Percentiles rank a stretch among this genome's conserved stretches.
Conservation (phyloP, 1,140 invertebrate genomes). For the Diprion similis region DNA sequence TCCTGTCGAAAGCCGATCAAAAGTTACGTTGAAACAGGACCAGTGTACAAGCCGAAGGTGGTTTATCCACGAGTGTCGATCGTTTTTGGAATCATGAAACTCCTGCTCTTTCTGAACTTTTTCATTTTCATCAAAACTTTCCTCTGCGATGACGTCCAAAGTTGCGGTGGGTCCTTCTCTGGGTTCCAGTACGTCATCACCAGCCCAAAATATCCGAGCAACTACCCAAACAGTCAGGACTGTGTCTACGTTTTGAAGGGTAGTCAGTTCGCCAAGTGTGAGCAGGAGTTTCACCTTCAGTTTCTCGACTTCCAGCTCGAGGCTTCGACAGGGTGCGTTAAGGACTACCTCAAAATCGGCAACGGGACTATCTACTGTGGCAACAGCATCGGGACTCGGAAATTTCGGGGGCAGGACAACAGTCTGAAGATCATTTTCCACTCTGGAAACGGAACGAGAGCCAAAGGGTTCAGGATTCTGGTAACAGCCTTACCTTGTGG, state of each 20-base stretch:
- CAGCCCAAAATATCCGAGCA: slow-evolving; percentile 61
- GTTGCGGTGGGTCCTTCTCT: slow-evolving; percentile 46
- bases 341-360: slow-evolving; percentile 60
- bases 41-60: neutral
- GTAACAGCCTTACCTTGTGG: slow-evolving; percentile 56
- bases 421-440: slow-evolving; percentile 53
- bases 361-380: slow-evolving; percentile 59
- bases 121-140: neutral
- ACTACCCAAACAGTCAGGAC: slow-evolving; percentile 56
- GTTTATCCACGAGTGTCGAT: neutral
- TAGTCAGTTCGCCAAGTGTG: slow-evolving; percentile 51
- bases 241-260: slow-evolving; percentile 63
- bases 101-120: neutral
- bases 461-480: slow-evolving; percentile 62
- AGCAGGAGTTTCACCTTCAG: slow-evolving; percentile 63
- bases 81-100: neutral
- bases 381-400: slow-evolving; percentile 54
- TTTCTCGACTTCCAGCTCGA: slow-evolving; percentile 64
- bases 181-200: slow-evolving; percentile 46
- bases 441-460: slow-evolving; percentile 24
- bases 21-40: neutral
- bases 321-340: slow-evolving; percentile 56
- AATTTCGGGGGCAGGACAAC: slow-evolving; percentile 59
- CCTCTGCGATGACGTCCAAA: neutral
- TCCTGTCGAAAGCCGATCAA: neutral